Percentiles rank a stretch among this genome's conserved stretches.
These are phyloP conservation scores for Leontocebus nigricollis DNA, from an alignment of 2,797 vertebrate species.

Conservation along the genomic window DNA sequence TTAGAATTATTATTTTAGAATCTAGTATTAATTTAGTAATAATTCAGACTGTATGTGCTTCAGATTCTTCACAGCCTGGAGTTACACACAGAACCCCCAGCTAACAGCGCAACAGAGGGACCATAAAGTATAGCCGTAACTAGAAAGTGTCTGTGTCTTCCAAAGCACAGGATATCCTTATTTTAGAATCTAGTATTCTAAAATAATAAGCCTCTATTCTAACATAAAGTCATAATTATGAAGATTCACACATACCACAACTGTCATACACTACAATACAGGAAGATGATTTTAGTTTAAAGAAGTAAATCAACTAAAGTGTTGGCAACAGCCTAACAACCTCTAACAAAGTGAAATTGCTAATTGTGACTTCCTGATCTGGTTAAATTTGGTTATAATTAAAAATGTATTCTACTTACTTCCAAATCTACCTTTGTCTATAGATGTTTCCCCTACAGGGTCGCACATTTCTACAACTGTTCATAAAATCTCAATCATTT, in stretches of 20 bases:
- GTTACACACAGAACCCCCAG: not conserved
- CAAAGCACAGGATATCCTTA: not conserved
- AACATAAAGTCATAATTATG: not conserved
- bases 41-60: not conserved
- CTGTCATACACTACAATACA: not conserved
- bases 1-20: no score
- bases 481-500: not conserved
- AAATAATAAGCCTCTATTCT: no score
- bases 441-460: not conserved
- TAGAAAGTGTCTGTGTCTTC: not conserved
- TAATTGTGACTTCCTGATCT: not conserved
- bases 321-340: not conserved
- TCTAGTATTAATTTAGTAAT: no score
- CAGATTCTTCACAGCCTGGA: not conserved
- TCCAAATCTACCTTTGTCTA: not conserved
- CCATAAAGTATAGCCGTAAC: not conserved
- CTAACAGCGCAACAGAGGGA: not conserved
- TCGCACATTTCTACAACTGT: not conserved
- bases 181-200: no score
- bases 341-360: not conserved
- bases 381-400: not conserved
- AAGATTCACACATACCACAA: not conserved
- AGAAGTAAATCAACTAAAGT: not conserved
- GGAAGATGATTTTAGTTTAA: not conserved
- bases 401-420: not conserved